phyloP scores from a whole-genome alignment of 1,140 invertebrate genomes.

The Rhopalosiphum padi region DNA sequence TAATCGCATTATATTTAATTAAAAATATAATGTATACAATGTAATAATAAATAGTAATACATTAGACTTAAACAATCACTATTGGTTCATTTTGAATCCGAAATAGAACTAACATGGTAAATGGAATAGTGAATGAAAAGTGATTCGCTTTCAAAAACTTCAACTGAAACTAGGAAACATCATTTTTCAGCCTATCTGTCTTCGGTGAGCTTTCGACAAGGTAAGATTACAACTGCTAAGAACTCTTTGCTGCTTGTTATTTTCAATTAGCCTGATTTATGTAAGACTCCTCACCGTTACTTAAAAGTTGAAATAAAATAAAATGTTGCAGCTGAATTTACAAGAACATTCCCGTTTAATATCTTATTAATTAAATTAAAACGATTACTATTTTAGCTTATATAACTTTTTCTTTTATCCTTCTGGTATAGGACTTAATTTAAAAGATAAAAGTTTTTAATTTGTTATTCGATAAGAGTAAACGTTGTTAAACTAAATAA shows the following conservation, averaged over 20 bases:
- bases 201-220: background rate
- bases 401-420: conserved; percentile 8
- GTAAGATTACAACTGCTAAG: background rate
- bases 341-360: conserved; percentile 1
- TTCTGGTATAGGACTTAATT: background rate
- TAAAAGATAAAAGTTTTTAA: conserved; percentile 9
- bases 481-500: conserved; percentile 9
- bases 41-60: background rate
- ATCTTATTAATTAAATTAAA: conserved; percentile 1
- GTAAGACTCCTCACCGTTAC: background rate
- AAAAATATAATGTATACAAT: background rate
- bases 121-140: background rate
- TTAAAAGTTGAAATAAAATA: background rate
- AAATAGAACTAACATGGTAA: background rate
- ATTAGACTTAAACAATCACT: background rate
- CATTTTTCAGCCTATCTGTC: background rate
- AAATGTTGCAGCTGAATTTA: background rate
- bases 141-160: background rate
- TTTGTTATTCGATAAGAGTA: background rate
- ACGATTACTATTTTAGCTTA: background rate
- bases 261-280: background rate
- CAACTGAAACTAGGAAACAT: background rate
- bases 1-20: background rate
- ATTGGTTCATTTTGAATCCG: background rate
- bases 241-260: background rate